Evolutionary conservation across 2,888 invertebrate genomes (phyloP).

Genomic region (Torymus texanus): DNA sequence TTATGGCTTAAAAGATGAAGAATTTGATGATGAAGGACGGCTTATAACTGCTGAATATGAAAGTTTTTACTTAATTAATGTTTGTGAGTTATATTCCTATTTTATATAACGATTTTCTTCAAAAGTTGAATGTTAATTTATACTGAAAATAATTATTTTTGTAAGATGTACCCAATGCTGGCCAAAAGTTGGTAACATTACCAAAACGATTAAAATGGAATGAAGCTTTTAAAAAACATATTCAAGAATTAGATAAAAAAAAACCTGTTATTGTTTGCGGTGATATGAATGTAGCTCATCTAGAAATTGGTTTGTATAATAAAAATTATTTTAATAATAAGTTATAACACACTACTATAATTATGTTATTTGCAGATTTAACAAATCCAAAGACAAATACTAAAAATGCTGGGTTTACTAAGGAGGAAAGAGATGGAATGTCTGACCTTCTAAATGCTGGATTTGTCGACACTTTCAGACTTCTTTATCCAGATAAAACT

Average conservation of each 20-base stretch:
- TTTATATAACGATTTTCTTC: background rate
- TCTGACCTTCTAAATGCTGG: constrained; percentile 87
- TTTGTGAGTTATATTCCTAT: constrained; percentile 78
- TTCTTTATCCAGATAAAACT: constrained; percentile 88
- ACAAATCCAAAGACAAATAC: constrained; percentile 95
- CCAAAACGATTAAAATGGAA: constrained; percentile 95
- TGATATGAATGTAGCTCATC: constrained; percentile 98
- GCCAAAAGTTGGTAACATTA: constrained; percentile 89
- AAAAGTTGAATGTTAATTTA: background rate
- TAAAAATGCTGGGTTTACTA: constrained; percentile 96
- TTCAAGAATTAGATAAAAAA: constrained; percentile 86
- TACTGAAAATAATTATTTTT: constrained; percentile 16
- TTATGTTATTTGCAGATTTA: constrained; percentile 80
- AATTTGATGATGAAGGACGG: constrained; percentile 88
- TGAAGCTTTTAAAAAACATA: constrained; percentile 84
- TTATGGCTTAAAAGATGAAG: constrained; percentile 86
- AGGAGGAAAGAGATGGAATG: constrained; percentile 95
- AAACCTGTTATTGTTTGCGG: constrained; percentile 98
- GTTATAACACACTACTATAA: background rate
- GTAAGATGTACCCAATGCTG: constrained; percentile 94
- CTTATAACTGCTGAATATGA: constrained; percentile 95
- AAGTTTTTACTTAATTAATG: constrained; percentile 90
- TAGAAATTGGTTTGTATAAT: constrained; percentile 85
- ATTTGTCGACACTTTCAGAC: constrained; percentile 91
- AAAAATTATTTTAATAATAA: constrained; percentile 9